A percentile compares a stretch with the other conserved stretches of the same genome.
Conservation (phyloP, 2,888 invertebrate genomes). For the Ennomos quercinarius region DNA sequence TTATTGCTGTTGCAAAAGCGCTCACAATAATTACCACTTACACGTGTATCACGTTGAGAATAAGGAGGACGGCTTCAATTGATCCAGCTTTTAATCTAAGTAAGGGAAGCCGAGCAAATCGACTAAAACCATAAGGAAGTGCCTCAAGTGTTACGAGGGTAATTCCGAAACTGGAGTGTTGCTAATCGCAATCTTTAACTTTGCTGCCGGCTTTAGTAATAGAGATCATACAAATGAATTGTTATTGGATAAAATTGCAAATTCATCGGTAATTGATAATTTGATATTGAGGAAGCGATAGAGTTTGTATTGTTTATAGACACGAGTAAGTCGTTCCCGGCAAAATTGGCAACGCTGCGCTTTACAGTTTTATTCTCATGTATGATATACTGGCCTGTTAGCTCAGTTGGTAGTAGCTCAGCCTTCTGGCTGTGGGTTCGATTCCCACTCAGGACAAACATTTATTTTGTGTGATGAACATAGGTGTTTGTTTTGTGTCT, state of each 20-base stretch:
- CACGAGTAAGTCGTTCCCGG: neutral
- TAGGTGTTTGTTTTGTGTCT: too few relatives aligned
- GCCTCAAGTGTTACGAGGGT: constrained; percentile 20
- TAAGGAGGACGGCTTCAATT: constrained; percentile 30
- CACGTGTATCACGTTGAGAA: constrained; percentile 39
- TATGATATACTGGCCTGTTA: too few relatives aligned
- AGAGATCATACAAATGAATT: constrained; percentile 15
- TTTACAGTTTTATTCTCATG: too few relatives aligned
- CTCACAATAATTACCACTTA: constrained; percentile 41
- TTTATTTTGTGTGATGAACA: too few relatives aligned
- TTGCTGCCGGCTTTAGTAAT: constrained; percentile 18
- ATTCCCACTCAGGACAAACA: too few relatives aligned
- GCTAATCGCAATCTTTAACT: constrained; percentile 28
- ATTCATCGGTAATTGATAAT: constrained; percentile 2
- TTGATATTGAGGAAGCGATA: constrained; percentile 4
- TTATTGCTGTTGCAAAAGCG: constrained; percentile 26
- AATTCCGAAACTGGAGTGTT: constrained; percentile 12
- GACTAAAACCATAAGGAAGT: constrained; percentile 36
- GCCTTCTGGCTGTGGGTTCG: too few relatives aligned
- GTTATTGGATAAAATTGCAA: constrained; percentile 1
- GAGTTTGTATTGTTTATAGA: neutral
- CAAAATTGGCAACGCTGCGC: too few relatives aligned
- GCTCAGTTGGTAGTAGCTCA: too few relatives aligned
- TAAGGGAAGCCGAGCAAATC: constrained; percentile 34
- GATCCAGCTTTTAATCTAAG: constrained; percentile 41